Evolutionary conservation across 2,113 vertebrate genomes (phyloP), one percentile per base, ranked within the genome.

Genomic region (Anoplopoma fimbria): DNA sequence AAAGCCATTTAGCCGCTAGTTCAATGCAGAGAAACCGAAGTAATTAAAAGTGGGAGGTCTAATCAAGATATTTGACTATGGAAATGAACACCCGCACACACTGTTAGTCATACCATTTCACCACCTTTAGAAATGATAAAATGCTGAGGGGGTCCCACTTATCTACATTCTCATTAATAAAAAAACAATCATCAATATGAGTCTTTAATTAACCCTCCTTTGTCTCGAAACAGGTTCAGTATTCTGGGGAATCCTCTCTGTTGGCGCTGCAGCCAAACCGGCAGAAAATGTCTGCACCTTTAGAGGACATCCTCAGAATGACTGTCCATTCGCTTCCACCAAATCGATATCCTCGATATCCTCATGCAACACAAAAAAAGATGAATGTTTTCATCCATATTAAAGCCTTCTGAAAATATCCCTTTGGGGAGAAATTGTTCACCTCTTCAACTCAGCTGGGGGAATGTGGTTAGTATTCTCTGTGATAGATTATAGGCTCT

Each of bases 361-460:
- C 86, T 74, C 83, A 81, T 72, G 76, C 87, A 78, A 85, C 71
- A 67, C 69, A 80, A 70, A 83, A 82, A 92, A 89, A 90, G 88
- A 92, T 88, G 75, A 86, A 92, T 92, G 90, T 91, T 93, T 91
- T 88, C 90, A 92, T 92, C 81, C 86, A 90, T 89, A 90, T 92
- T 89, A 91, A 92, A 93, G 75, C 74, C 53, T 62, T 81, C 81
- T 77, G 79, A 89, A 90, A 72, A 81, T 81, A 82, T 81, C 70
- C 84, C 90, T 87, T 85, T 79, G 77, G 86, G 87, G 84, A 75
- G 38, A 87, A 85, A 85, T 87, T 78, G 81, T 91, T 93, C 91
- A 93, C 89, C 92, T 91, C 86, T 79, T 92, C 58, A 86, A 78
- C 87, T 88, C 71, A 64, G 65, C 86, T 70, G 79, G 69, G 87